Evolutionary conservation across 2,797 vertebrate species (phyloP).

Genomic region (Megaceryle alcyon): DNA sequence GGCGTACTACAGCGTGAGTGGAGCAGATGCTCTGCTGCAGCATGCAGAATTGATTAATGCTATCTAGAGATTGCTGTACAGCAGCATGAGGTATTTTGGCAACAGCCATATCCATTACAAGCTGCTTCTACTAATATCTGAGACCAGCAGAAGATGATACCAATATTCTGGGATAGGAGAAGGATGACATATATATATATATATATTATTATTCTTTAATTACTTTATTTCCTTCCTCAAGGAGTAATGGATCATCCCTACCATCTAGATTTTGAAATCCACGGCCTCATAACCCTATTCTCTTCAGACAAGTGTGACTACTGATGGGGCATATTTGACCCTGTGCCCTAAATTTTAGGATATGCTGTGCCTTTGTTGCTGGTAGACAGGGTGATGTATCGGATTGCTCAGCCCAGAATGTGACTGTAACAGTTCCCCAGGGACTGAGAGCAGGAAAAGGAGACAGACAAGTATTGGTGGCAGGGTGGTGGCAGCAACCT

Average conservation of each 20-base stretch:
- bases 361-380: constrained; percentile 57
- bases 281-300: background rate
- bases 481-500: constrained; percentile 59
- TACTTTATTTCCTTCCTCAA: background rate
- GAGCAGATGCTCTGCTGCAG: constrained; percentile 44
- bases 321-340: background rate
- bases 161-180: background rate
- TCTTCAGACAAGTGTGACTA: background rate
- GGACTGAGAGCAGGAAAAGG: constrained; percentile 24
- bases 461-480: constrained; percentile 10
- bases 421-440: constrained; percentile 47
- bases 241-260: background rate
- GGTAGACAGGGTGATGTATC: constrained; percentile 52
- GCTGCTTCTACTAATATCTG: background rate
- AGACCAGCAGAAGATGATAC: background rate
- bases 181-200: background rate
- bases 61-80: background rate
- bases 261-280: background rate
- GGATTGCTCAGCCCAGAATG: constrained; percentile 57
- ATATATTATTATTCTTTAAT: background rate
- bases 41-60: background rate
- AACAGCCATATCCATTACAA: rapidly evolving
- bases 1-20: background rate
- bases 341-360: constrained; percentile 45
- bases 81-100: background rate